phyloP scores from a whole-genome alignment of 2,113 vertebrate species.

The Centropristis striata region DNA sequence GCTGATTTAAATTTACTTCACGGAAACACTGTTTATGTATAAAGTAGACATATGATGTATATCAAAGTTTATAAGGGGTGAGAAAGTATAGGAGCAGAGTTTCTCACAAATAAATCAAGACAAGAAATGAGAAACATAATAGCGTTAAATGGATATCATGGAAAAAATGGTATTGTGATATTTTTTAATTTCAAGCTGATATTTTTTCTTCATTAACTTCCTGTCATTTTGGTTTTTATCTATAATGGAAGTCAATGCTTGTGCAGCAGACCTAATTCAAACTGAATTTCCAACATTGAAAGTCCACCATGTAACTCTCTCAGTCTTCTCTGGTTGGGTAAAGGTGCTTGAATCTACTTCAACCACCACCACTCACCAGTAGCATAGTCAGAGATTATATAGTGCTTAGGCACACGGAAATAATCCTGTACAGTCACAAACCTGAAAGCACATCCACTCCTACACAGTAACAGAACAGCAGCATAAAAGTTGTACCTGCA shows the following conservation, averaged over 20 bases:
- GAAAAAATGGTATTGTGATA: background rate
- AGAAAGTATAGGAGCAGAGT: conserved; percentile 24
- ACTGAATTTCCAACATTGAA: conserved; percentile 37
- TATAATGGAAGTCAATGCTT: conserved; percentile 28
- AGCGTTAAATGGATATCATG: background rate
- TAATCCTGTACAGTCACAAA: background rate
- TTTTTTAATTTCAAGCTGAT: conserved; percentile 22
- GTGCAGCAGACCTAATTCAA: conserved; percentile 34
- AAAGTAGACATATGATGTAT: conserved; percentile 1
- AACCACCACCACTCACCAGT: background rate
- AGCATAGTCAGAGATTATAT: background rate
- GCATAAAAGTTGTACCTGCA: background rate
- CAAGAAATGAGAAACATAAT: conserved; percentile 13
- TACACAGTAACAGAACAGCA: background rate
- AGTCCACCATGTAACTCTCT: conserved; percentile 32
- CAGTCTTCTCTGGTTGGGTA: conserved; percentile 6
- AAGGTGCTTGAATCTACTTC: conserved; percentile 9
- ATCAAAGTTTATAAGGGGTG: conserved; percentile 26
- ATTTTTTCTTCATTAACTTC: conserved; percentile 42
- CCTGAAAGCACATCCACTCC: background rate
- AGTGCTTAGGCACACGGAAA: background rate
- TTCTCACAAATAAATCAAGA: background rate
- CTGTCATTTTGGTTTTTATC: conserved; percentile 11
- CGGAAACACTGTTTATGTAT: conserved; percentile 22
- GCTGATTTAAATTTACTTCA: conserved; percentile 40